Evolutionary conservation across 2,888 invertebrate genomes (phyloP), one percentile per base, ranked within the genome.

Genomic region (Latrodectus hesperus): DNA sequence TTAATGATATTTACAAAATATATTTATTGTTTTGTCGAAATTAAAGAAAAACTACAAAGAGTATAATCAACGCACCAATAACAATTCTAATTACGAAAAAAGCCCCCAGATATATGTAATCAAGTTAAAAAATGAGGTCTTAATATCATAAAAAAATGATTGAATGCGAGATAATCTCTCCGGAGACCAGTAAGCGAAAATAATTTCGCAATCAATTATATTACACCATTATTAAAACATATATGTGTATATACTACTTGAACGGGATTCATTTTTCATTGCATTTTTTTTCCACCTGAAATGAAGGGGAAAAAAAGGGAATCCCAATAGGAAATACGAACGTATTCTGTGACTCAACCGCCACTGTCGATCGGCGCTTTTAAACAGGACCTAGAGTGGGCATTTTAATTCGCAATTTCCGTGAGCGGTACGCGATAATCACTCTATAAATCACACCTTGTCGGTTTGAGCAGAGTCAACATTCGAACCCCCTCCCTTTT

Each of bases 351-450:
- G 68, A 78, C 67, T 78, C 78, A 78, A 12, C 53, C 52, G 52
- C 53, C 68, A 78, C 65, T 52, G 67, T 26, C 22, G 55, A 52
- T 76, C 22, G 12, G 17, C 8, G 14, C 51, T 67, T 67, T 67
- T 67, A 67, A 11, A 67, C 17, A 70, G 11, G 22, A 26, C 67
- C 26, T 11, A 53, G 11, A 53, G 53, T 26, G 75, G 60, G 70
- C 52, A 77, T 86, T 86, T 86, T 86, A 86, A 86, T 86, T 86
- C 81, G 76, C 86, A 77, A 81, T 86, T 86, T 86, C 77, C 77
- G 81, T 76, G 72, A 76, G 81, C 72, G 77, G 76, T 81, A 72
- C 67, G 72, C 81, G 81, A 67, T 86, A 86, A 86, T 86, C 86
- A 53, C 67, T 72, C 60, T 80, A 86, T 86, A 86, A 81, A 86